These are phyloP conservation scores for Harmothoe impar DNA, from an alignment of 2,888 invertebrate species.

Conservation along the genomic window DNA sequence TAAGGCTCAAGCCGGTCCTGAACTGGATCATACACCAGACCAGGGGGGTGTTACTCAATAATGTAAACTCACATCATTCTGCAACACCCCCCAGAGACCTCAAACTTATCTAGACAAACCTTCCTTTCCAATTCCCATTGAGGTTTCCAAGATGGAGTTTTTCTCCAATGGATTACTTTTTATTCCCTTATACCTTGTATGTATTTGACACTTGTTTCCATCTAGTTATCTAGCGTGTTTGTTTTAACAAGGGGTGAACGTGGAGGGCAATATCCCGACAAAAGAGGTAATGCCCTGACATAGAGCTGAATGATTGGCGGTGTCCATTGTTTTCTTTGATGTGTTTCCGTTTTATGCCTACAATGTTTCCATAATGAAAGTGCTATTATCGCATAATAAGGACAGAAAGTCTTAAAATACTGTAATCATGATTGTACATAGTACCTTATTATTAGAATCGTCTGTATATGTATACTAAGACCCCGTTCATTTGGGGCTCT, in stretches of 20 bases:
- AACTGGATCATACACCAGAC: too few relatives aligned
- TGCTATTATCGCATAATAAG: slow-evolving; percentile 46
- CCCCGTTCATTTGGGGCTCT: neutral
- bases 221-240: too few relatives aligned
- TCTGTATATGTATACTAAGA: neutral
- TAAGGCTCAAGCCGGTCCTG: too few relatives aligned
- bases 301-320: neutral
- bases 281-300: too few relatives aligned
- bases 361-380: slow-evolving; percentile 29
- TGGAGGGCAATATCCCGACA: too few relatives aligned
- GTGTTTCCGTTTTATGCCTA: slow-evolving; percentile 28
- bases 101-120: too few relatives aligned
- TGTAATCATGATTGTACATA: neutral
- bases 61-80: too few relatives aligned
- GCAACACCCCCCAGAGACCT: too few relatives aligned
- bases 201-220: too few relatives aligned
- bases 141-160: slow-evolving; percentile 1
- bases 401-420: slow-evolving; percentile 18
- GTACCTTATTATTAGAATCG: slow-evolving; percentile 12
- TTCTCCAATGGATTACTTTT: neutral
- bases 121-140: neutral
- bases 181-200: too few relatives aligned
- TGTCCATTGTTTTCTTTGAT: neutral
- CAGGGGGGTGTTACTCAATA: too few relatives aligned
- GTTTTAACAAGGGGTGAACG: too few relatives aligned